Base-by-base conservation (phyloP, 64 coral and sea anemone genomes). In the Montipora cactus region DNA sequence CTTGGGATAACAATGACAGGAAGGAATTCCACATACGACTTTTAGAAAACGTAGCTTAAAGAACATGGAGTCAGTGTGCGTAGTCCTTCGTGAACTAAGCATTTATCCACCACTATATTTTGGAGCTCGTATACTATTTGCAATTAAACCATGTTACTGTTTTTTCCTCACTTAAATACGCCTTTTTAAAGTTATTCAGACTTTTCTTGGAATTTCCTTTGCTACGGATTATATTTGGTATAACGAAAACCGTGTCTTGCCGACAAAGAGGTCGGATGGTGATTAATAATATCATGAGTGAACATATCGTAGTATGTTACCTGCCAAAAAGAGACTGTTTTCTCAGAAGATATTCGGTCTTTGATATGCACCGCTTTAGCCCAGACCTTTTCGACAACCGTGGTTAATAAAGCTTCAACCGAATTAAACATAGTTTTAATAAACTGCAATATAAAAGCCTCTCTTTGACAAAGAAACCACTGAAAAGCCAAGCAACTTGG, bases 301-400 rank as follows among this genome's bases (percentile, higher is more conserved):
- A 86, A 86, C 19, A 72, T 72, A 71, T 71, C 48, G 82, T 71
- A 86, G 68, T 64, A 51, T 86, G 70, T 59, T 86, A 71, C 3
- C 64, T 72, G 62, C 64, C 37, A 0, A 44, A 51, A 20, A 64
- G 37, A 15, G 82, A 64, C n/a, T 50, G 44, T 19, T 86, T 67
- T 84, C 81, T 72, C 66, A 73, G 59, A 67, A 70, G 37, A 37
- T 48, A 47, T 52, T 20, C 9, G 20, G 71, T 50, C 82, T 86
- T 86, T 86, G 82, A 86, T 50, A 86, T 72, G 15, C 46, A 71
- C 82, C 82, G 82, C 82, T 72, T n/a, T 44, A 19, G 11, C 53
- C 6, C 6, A 25, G 25, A 59, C 3, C 21, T 68, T 71, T 67
- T 86, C 55, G 2, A 23, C 58, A 13, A 82, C 52, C 10, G 23